Base-by-base conservation (phyloP, 92 coral and sea anemone species). In the Paramuricea clavata region DNA sequence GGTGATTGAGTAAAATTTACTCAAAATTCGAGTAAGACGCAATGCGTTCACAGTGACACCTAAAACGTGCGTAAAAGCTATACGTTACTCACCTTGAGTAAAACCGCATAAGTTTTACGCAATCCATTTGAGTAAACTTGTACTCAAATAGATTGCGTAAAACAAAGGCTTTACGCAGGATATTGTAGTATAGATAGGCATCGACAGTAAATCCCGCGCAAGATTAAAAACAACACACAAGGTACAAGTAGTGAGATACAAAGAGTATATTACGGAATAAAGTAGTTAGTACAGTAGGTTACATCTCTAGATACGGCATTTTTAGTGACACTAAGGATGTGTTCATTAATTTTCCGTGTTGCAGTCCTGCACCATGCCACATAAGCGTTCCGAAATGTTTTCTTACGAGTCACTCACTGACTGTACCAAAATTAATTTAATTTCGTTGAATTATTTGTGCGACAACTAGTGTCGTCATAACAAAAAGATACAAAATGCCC, bases 41-140 rank as follows among this genome's bases (percentile, higher is more conserved):
- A 61, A 61, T 61, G 69, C 69, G 26, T 61, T 30, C 69, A 61
- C 69, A 61, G 30, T 61, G 69, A 61, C 69, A 61, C 69, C 69
- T 23, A 61, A 61, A 61, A 61, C 69, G 69, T 61, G 69, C 12
- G 69, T 61, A 61, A 61, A 61, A 57, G 19, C 5, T 57, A 61
- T 23, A 5, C 13, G 30, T 61, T 61, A 61, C 69, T 61, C 69
- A 61, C 4, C 69, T 23, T 61, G 69, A 61, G 69, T 61, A 61
- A 61, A 61, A 61, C n/a, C n/a, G n/a, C 35, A 22, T 61, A 25
- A 61, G 35, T 47, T 5, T 61, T 61, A 61, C 69, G 26, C 69
- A 61, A 61, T 61, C 69, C 16, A 22, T 61, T 61, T 30, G 69
- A 61, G 69, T 61, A 61, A 25, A 61, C 69, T 61, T 61, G 69